Base-by-base conservation (phyloP, 2,797 vertebrate species). In the Epinephelus malabaricus region DNA sequence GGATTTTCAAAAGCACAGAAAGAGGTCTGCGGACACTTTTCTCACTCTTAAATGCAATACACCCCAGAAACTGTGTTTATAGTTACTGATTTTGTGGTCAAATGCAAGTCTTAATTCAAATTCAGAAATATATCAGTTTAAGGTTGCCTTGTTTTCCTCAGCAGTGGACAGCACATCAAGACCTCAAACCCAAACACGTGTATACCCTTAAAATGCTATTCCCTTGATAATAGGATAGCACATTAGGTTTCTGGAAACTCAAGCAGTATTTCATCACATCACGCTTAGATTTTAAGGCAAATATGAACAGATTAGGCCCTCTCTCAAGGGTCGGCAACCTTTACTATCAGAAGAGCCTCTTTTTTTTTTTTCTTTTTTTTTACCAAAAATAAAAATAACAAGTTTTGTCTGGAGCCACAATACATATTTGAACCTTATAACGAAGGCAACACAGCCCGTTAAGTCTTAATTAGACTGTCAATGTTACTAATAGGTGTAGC, bases 1-100 rank as follows among this genome's bases (percentile, higher is more conserved):
- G 67, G 78, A 67, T 51, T 59, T 82, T 12, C 23, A 84, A 5
- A 43, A 0, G 6, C 0, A 4, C 17, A 53, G 55, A 21, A 61
- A 40, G 50, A 45, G 2, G n/a, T 49, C 8, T 21, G n/a, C 38
- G 0, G 18, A 55, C 2, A 38, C 47, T 25, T 46, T 4, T 8
- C 34, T 55, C 9, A 47, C 18, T 8, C 5, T 21, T 25, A 9
- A 46, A 30, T 0, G 9, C 30, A 60, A 43, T 34, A 21, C 51
- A 23, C 12, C n/a, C 6, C 4, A 21, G 10, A 62, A 38, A 59
- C 1, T 25, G 23, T 5, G 23, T 11, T 45, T 14, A 0, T 0
- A 17, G 12, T 38, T 13, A 2, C 2, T 27, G 19, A 30, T 30
- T 65, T 17, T 23, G 17, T 15, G 6, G 15, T 14, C 0, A 10